Percentiles rank a stretch among this genome's conserved stretches.
Evolutionary conservation across 1,140 invertebrate species (phyloP).

Genomic region (Hyles euphorbiae): DNA sequence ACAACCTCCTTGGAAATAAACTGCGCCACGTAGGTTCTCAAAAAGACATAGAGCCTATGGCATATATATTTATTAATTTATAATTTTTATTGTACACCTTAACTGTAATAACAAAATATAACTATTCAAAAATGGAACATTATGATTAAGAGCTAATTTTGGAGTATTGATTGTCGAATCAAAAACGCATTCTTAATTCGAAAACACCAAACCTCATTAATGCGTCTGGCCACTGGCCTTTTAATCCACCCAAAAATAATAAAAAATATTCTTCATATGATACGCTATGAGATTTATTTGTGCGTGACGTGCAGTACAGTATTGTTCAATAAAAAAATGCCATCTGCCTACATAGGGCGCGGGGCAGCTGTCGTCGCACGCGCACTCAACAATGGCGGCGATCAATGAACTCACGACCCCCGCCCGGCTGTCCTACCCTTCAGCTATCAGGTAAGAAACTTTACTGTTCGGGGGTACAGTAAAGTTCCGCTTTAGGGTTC

Average conservation of each 20-base stretch:
- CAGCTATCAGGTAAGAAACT: constrained; percentile 16
- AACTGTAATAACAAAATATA: too few relatives aligned
- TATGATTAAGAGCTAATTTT: too few relatives aligned
- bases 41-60: too few relatives aligned
- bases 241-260: neutral
- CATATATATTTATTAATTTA: too few relatives aligned
- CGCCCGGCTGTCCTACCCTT: constrained; percentile 28
- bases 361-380: constrained; percentile 51
- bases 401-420: constrained; percentile 58
- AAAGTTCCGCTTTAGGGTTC: constrained; percentile 1
- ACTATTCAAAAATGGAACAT: too few relatives aligned
- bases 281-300: neutral
- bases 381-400: constrained; percentile 55
- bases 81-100: too few relatives aligned
- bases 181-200: too few relatives aligned
- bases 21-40: too few relatives aligned
- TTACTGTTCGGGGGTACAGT: constrained; percentile 13
- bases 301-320: neutral
- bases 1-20: too few relatives aligned
- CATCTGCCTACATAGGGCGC: constrained; percentile 53
- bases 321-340: constrained; percentile 21
- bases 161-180: too few relatives aligned
- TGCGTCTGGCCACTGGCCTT: too few relatives aligned
- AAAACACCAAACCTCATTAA: too few relatives aligned
- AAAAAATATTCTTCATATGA: neutral